Base-by-base conservation (phyloP, 2,113 vertebrate species). In the Eudorcas thomsonii region DNA sequence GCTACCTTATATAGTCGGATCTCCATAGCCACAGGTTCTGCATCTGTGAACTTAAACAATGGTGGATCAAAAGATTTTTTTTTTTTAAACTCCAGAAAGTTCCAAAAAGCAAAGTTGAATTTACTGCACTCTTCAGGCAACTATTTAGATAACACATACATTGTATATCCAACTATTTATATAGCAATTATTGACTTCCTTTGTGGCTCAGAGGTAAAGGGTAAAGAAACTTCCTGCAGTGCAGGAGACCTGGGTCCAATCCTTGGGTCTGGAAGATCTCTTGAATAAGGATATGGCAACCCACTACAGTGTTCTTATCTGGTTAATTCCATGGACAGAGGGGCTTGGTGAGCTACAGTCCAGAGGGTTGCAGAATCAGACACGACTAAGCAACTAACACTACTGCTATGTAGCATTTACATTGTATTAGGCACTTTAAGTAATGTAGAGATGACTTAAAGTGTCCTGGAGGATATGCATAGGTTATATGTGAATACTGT, bases 1-100 rank as follows among this genome's bases (percentile, higher is more conserved):
- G 2, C 10, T 9, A 80, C 7, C 21, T 17, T 36, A 55, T 55
- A 25, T 36, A 55, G 7, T 83, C 0, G 0, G n/a, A n/a, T 23
- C 21, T 83, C 52, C 52, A 9, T 26, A 55, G 23, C 81, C 81
- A 83, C 4, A 83, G 52, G 21, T 36, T 83, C n/a, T 83, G 33
- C 52, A 83, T 83, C 11, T 52, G 19, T 0, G 0, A 25, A 36
- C 21, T 55, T 54, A 82, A 82, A 82, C 30, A 55, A 83, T 13
- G 55, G n/a, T 55, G 21, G 7, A 55, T 26, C n/a, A 83, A 26
- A 55, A 55, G 30, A 33, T 3, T 8, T 60, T 5, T 67, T 67
- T n/a, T n/a, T 67, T n/a, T n/a, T n/a, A 10, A 62, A 67, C 8
- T 82, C 80, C 19, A n/a, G 33, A 36, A 82, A 54, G 30, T 82